Evolutionary conservation across 2,113 vertebrate genomes (phyloP), one percentile per base, ranked within the genome.

Genomic region (Ammodytes marinus): DNA sequence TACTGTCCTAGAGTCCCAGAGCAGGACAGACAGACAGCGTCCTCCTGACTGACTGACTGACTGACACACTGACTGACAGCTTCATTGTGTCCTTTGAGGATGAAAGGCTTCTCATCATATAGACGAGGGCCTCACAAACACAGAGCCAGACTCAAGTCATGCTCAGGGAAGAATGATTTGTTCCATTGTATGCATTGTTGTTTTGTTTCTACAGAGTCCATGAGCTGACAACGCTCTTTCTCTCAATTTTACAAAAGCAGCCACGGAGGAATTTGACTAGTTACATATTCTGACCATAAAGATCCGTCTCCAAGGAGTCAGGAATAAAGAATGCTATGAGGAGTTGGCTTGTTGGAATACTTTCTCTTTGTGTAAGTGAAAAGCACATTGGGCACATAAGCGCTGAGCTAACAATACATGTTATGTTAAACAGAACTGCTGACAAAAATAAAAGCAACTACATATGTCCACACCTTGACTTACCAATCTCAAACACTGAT

Each of bases 51-150:
- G 27, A 27, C 27, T 84, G 72, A 79, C 78, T 79, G 79, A 74
- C 66, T 88, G 83, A 92, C 88, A 80, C 68, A 19, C 86, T 87
- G 82, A 85, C 70, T 86, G 84, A 90, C 86, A 85, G 86, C 80
- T 88, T 90, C 47, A 87, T 91, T 90, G 91, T 92, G 84, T 87
- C 83, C 85, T 84, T 79, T 83, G 87, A 88, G 87, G 74, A 86
- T 91, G 84, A 91, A 91, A 88, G 88, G 71, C 86, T 86, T 27
- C 85, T 81, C 65, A 55, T 54, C 27, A 27, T 27, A 27, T 27
- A 27, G 84, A 86, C 80, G 78, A 91, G 85, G 27, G 71, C 88
- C 75, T 73, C 47, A 69, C 79, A 83, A 89, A 86, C 81, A 76
- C 74, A 89, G 68, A 83, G 27, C 79, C 70, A 35, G 55, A 46